Evolutionary conservation across 2,888 invertebrate genomes (phyloP).

Genomic region (Xylocampa areola): DNA sequence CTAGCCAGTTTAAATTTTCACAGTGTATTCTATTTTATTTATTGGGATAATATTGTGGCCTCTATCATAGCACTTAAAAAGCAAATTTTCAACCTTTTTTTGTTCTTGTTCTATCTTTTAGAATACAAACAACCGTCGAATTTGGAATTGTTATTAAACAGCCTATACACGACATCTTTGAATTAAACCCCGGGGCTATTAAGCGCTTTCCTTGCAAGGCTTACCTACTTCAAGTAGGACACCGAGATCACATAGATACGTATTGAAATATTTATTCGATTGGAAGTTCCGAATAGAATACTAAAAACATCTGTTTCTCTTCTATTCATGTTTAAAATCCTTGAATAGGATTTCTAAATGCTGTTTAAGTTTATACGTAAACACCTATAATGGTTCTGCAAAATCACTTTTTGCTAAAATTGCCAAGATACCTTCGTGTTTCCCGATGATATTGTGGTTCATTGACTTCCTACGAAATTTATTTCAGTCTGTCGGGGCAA

Average conservation of each 20-base stretch:
- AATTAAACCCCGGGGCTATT: not conserved
- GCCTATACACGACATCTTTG: not conserved
- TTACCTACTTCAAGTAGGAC: constrained; percentile 30
- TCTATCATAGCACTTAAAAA: too few species aligned
- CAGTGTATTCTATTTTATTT: too few species aligned
- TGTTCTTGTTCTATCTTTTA: too few species aligned
- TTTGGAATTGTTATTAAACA: too few species aligned
- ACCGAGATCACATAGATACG: constrained; percentile 25
- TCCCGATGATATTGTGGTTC: not conserved
- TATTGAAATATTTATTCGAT: constrained; percentile 25
- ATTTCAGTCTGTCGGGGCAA: not conserved
- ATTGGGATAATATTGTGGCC: too few species aligned
- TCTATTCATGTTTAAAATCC: not conserved
- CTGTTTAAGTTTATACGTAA: not conserved
- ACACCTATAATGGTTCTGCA: constrained; percentile 10
- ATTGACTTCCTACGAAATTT: not conserved
- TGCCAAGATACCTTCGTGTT: not conserved
- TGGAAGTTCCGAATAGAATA: constrained; percentile 14
- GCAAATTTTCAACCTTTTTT: too few species aligned
- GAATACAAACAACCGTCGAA: too few species aligned
- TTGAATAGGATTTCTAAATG: constrained; percentile 35
- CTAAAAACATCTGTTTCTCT: constrained; percentile 5
- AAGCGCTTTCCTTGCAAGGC: constrained; percentile 12
- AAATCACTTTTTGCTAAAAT: constrained; percentile 5
- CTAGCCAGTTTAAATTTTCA: too few species aligned